phyloP scores from a whole-genome alignment of 2,888 invertebrate species.

The Tortrix viridana region DNA sequence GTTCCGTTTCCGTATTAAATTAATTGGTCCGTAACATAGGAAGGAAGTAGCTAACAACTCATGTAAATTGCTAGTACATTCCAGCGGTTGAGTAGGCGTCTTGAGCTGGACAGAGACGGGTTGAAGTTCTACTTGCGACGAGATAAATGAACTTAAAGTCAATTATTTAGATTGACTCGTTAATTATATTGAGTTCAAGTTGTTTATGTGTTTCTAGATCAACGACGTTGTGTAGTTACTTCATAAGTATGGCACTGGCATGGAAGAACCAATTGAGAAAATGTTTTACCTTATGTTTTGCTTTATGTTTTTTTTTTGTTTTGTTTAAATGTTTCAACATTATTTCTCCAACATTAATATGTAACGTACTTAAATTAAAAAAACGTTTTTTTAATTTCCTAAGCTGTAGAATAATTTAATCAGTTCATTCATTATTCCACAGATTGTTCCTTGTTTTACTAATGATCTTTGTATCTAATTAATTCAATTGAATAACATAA shows the following conservation, averaged over 20 bases:
- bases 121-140: slow-evolving; percentile 16
- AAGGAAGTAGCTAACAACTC: slow-evolving; percentile 81
- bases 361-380: too few species aligned
- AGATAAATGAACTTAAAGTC: not conserved
- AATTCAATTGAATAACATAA: slow-evolving; percentile 23
- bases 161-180: not conserved
- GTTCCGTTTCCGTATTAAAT: slow-evolving; percentile 81
- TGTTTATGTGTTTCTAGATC: not conserved
- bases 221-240: not conserved
- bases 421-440: not conserved
- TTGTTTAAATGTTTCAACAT: too few species aligned
- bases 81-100: slow-evolving; percentile 44
- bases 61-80: slow-evolving; percentile 69
- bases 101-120: slow-evolving; percentile 44
- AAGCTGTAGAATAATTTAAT: too few species aligned
- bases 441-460: slow-evolving; percentile 12
- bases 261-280: too few species aligned
- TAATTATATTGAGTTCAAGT: not conserved
- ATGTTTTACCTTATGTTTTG: too few species aligned
- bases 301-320: too few species aligned
- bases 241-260: too few species aligned
- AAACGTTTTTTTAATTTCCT: too few species aligned
- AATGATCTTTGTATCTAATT: slow-evolving; percentile 19
- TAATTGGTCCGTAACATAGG: slow-evolving; percentile 79
- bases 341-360: too few species aligned